Evolutionary conservation across 53 echinoderm and acorn worm genomes (phyloP).

Genomic region (Zoroaster sp.): DNA sequence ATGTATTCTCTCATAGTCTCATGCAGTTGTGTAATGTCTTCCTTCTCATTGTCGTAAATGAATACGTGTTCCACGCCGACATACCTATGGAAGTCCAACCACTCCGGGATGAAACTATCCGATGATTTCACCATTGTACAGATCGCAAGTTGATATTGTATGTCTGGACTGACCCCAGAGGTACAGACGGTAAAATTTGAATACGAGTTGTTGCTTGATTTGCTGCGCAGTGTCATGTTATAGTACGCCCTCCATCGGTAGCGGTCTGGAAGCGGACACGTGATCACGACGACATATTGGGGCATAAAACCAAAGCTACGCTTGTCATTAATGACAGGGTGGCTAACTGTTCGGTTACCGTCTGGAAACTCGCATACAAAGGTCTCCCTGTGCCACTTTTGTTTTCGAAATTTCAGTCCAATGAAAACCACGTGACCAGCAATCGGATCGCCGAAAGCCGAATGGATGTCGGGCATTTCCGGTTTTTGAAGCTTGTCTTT

Average conservation of each 20-base stretch:
- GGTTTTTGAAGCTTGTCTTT: conserved; percentile 23
- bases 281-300: conserved; percentile 71
- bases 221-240: conserved; percentile 43
- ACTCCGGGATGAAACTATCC: conserved; percentile 72
- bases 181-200: conserved; percentile 68
- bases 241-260: conserved; percentile 32
- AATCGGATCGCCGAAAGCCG: conserved; percentile 54
- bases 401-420: conserved; percentile 49
- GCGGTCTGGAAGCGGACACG: conserved; percentile 56
- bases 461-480: conserved; percentile 58
- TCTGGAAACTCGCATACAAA: conserved; percentile 50
- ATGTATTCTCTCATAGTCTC: conserved; percentile 32
- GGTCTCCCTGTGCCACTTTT: conserved; percentile 8
- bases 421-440: conserved; percentile 46
- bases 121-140: conserved; percentile 79
- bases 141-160: conserved; percentile 53
- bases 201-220: conserved; percentile 39
- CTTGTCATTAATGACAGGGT: conserved; percentile 64
- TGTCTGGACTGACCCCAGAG: conserved; percentile 42
- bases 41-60: conserved; percentile 74
- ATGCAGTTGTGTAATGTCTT: conserved; percentile 26
- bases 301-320: conserved; percentile 69
- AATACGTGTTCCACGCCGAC: conserved; percentile 81
- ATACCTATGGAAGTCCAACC: conserved; percentile 69
- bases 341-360: background rate